phyloP scores from a whole-genome alignment of 2,797 vertebrate species.

The Zonotrichia albicollis region DNA sequence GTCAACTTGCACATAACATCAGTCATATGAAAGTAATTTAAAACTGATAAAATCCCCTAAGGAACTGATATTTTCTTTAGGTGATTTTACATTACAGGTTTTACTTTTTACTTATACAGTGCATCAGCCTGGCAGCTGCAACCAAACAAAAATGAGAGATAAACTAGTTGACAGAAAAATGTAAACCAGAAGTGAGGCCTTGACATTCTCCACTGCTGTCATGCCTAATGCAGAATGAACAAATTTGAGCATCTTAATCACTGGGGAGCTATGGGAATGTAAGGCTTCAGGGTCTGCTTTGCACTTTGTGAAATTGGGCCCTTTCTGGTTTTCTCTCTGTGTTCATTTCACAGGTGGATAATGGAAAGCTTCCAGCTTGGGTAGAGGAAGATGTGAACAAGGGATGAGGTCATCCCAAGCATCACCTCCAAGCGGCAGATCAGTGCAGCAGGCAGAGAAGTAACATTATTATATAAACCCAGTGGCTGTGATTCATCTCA shows the following conservation, averaged over 20 bases:
- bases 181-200: background rate
- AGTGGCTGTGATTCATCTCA: background rate
- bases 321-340: background rate
- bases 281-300: background rate
- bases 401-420: accelerated
- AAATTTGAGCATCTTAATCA: background rate
- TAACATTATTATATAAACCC: background rate
- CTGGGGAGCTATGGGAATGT: background rate
- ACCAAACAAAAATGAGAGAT: background rate
- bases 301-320: accelerated
- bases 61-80: background rate
- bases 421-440: background rate
- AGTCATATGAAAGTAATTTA: slow-evolving; percentile 60
- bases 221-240: background rate
- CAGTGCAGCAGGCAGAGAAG: background rate
- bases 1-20: slow-evolving; percentile 2
- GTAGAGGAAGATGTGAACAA: background rate
- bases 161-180: background rate
- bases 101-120: background rate
- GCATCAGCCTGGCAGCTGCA: background rate
- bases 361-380: background rate
- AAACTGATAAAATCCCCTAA: slow-evolving; percentile 25
- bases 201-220: background rate
- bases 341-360: background rate
- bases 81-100: background rate